phyloP scores from a whole-genome alignment of 1,140 invertebrate genomes.

The Bursaphelenchus mucronatus region DNA sequence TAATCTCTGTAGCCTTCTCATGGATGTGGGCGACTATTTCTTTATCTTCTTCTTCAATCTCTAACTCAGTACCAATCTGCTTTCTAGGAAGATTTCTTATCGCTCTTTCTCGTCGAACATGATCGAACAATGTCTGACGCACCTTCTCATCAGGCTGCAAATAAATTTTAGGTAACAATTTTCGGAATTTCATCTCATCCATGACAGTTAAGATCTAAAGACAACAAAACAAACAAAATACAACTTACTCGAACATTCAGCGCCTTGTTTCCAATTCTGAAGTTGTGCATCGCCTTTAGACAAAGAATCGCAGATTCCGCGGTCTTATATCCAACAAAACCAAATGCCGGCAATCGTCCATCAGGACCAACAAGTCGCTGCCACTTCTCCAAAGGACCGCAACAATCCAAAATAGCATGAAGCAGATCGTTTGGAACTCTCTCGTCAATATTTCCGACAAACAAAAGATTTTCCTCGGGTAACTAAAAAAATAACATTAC shows the following conservation, averaged over 20 bases:
- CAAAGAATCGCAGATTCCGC: slow-evolving; percentile 89
- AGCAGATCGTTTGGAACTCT: slow-evolving; percentile 90
- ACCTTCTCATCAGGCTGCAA: slow-evolving; percentile 51
- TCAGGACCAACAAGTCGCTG: slow-evolving; percentile 82
- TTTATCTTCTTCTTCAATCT: slow-evolving; percentile 20
- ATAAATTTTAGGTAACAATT: neutral
- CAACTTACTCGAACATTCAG: slow-evolving; percentile 63
- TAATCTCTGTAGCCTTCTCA: slow-evolving; percentile 24
- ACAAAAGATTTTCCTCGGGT: slow-evolving; percentile 75
- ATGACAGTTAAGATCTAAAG: slow-evolving; percentile 4
- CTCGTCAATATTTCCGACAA: slow-evolving; percentile 96
- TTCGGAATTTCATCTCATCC: no score
- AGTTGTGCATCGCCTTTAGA: slow-evolving; percentile 85
- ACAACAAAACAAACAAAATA: neutral
- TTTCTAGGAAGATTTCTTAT: slow-evolving; percentile 7
- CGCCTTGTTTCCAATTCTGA: slow-evolving; percentile 85
- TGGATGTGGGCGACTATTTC: slow-evolving; percentile 1
- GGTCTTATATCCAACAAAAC: slow-evolving; percentile 91
- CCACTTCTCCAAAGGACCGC: slow-evolving; percentile 90
- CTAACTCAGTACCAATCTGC: slow-evolving; percentile 18
- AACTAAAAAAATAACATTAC: slow-evolving; percentile 5
- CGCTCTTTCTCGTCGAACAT: slow-evolving; percentile 3
- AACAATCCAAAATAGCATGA: slow-evolving; percentile 75
- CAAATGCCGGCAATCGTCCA: slow-evolving; percentile 77
- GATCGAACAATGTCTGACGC: slow-evolving; percentile 37